A percentile compares a stretch with the other conserved stretches of the same genome.
These are phyloP conservation scores for Regulus satrapa DNA, from an alignment of 2,113 vertebrate genomes.

Conservation along the genomic window DNA sequence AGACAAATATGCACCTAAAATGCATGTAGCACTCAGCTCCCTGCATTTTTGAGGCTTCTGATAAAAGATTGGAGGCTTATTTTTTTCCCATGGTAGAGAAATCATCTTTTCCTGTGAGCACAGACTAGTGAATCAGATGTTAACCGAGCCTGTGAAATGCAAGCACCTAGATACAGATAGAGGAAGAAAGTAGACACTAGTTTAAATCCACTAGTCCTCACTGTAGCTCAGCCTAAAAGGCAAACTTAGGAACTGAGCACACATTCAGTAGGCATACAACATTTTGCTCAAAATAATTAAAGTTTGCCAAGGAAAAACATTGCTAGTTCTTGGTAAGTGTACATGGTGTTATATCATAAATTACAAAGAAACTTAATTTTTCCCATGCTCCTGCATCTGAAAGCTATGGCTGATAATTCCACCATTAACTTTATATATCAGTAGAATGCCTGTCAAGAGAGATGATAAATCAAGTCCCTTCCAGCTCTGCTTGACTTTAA, in stretches of 20 bases:
- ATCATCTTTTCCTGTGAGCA: neutral
- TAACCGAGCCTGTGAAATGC: neutral
- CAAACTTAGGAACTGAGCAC: neutral
- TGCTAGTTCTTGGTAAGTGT: neutral
- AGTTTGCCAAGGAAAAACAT: neutral
- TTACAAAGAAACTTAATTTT: neutral
- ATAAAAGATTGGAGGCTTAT: neutral
- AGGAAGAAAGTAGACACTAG: neutral
- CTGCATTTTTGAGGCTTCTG: neutral
- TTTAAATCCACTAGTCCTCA: neutral
- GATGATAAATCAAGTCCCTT: neutral
- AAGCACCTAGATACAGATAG: neutral
- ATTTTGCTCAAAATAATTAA: conserved; percentile 17
- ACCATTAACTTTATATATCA: neutral
- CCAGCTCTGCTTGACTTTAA: neutral
- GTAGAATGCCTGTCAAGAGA: neutral
- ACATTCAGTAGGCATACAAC: neutral
- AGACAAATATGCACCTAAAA: conserved; percentile 10
- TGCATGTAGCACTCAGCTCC: neutral
- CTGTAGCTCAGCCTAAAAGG: neutral
- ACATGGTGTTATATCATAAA: neutral
- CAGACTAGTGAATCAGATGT: neutral
- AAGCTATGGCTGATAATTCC: neutral
- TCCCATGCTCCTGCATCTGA: neutral
- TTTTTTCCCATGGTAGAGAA: neutral